Evolutionary conservation across 2,113 vertebrate species (phyloP).

Genomic region (Mungos mungo): DNA sequence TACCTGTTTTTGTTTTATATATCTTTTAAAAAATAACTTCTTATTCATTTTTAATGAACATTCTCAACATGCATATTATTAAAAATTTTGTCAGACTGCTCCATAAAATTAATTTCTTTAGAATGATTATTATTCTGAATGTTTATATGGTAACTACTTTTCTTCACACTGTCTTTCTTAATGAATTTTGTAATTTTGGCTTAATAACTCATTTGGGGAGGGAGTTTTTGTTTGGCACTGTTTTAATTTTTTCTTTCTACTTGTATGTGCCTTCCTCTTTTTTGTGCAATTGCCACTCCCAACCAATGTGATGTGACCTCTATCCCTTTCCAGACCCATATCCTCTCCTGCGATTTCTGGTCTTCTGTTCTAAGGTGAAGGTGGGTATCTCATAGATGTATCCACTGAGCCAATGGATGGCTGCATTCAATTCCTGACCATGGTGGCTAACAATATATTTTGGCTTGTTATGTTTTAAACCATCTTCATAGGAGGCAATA

Average conservation of each 20-base stretch:
- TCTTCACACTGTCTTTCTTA: neutral
- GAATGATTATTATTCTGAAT: neutral
- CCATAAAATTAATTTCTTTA: constrained; percentile 22
- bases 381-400: neutral
- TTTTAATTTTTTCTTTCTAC: neutral
- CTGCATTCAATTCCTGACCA: neutral
- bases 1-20: neutral
- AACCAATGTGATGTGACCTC: neutral
- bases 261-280: neutral
- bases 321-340: neutral
- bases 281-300: neutral
- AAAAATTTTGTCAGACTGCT: neutral
- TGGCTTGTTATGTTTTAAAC: neutral
- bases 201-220: neutral
- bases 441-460: neutral
- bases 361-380: neutral
- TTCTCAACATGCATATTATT: neutral
- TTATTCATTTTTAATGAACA: neutral
- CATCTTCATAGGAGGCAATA: neutral
- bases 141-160: constrained; percentile 18
- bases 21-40: neutral
- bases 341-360: neutral
- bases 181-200: neutral
- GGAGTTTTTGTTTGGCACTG: neutral
- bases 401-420: neutral